phyloP scores from a whole-genome alignment of 2,888 invertebrate genomes.

The Thymelicus lineola region DNA sequence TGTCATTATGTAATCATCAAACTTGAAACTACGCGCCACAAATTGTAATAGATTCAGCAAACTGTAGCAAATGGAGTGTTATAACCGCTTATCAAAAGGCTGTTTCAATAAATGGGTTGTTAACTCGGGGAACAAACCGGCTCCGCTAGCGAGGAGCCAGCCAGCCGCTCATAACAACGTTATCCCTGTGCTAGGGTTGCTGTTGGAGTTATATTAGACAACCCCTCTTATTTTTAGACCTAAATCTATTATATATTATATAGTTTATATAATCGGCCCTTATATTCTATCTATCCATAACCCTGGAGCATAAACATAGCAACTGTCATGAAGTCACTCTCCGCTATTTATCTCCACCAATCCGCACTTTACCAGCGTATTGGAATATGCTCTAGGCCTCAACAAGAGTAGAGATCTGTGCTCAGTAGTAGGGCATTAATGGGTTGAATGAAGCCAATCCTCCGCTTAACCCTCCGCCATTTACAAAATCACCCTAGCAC shows the following conservation, averaged over 20 bases:
- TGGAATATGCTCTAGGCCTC: too few species aligned
- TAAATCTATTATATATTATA: not conserved
- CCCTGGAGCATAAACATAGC: too few species aligned
- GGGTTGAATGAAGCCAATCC: too few species aligned
- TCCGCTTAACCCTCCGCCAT: too few species aligned
- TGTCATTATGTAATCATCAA: not conserved
- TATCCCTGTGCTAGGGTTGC: conserved; percentile 47
- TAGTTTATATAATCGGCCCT: too few species aligned
- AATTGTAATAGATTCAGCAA: conserved; percentile 5
- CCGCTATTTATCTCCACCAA: too few species aligned
- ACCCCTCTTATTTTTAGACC: not conserved
- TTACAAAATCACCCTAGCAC: too few species aligned
- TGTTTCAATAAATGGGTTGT: conserved; percentile 43
- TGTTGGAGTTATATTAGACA: conserved; percentile 29
- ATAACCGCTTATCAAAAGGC: conserved; percentile 25
- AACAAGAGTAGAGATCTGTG: too few species aligned
- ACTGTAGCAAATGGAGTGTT: conserved; percentile 19
- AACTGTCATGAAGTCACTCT: too few species aligned
- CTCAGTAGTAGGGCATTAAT: too few species aligned
- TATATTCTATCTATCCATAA: too few species aligned
- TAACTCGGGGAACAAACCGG: conserved; percentile 44
- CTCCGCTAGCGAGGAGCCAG: conserved; percentile 50
- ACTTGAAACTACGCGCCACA: not conserved
- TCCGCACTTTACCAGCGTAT: too few species aligned
- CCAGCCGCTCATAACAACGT: conserved; percentile 64